Percentiles rank a stretch among this genome's conserved stretches.
Conservation (phyloP, 2,113 vertebrate species). For the Recurvirostra avosetta region DNA sequence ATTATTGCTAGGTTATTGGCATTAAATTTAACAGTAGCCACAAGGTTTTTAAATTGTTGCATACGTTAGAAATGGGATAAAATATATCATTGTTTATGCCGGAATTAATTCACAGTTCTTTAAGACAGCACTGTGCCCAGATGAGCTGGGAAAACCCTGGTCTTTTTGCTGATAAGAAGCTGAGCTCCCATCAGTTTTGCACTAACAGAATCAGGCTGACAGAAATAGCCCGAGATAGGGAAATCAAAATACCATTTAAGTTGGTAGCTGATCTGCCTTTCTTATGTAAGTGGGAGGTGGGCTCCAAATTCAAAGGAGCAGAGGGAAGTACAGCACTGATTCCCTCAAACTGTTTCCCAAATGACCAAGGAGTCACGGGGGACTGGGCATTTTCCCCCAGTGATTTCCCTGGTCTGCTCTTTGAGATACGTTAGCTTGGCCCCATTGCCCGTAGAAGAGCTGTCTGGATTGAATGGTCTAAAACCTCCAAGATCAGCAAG, state of each 20-base stretch:
- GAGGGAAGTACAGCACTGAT: not conserved
- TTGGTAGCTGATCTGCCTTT: not conserved
- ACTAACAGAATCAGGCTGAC: not conserved
- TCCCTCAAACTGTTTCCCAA: not conserved
- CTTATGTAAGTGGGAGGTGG: not conserved
- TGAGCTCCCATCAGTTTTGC: not conserved
- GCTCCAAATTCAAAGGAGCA: not conserved
- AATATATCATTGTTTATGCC: not conserved
- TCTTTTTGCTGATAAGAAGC: not conserved
- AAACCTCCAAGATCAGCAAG: not conserved
- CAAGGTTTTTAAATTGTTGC: not conserved
- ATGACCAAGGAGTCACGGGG: no score
- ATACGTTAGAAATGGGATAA: not conserved
- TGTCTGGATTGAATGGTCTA: not conserved
- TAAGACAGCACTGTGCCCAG: not conserved
- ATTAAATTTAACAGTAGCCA: not conserved
- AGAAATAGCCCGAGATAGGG: not conserved
- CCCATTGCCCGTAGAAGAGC: not conserved
- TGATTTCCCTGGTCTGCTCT: not conserved
- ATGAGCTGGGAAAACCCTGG: not conserved
- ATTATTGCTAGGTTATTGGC: not conserved
- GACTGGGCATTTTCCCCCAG: not conserved
- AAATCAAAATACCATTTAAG: not conserved
- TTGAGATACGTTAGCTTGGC: not conserved
- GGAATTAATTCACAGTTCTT: not conserved